phyloP scores from a whole-genome alignment of 1,140 invertebrate genomes.

The Phymastichus coffea region DNA sequence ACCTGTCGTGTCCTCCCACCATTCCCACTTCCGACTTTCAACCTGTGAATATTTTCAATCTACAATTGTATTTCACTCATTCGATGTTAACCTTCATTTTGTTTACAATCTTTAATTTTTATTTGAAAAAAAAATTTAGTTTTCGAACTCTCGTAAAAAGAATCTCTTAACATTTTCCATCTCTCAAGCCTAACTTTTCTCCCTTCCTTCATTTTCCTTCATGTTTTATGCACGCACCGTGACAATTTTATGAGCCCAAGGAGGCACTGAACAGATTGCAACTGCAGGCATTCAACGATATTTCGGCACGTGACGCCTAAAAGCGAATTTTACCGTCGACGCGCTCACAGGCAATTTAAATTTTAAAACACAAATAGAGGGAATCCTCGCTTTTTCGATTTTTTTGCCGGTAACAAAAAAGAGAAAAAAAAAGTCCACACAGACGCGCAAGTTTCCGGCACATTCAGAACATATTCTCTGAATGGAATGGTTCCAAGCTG shows the following conservation, averaged over 20 bases:
- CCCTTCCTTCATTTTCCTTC: too few relatives aligned
- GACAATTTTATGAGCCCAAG: conserved; percentile 47
- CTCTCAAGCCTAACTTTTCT: too few relatives aligned
- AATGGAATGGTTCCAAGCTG: not conserved
- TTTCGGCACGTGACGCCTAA: conserved; percentile 13
- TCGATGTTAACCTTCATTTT: too few relatives aligned
- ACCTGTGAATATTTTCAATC: too few relatives aligned
- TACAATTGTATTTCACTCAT: too few relatives aligned
- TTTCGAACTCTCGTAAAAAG: too few relatives aligned
- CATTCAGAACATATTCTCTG: not conserved
- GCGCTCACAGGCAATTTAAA: conserved; percentile 28
- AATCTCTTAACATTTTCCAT: too few relatives aligned
- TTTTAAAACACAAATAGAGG: conserved; percentile 28
- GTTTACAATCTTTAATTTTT: too few relatives aligned
- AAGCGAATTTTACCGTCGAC: conserved; percentile 22
- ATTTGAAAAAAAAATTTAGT: too few relatives aligned
- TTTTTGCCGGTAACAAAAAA: not conserved
- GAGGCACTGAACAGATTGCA: conserved; percentile 40
- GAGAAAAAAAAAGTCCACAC: not conserved
- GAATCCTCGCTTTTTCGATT: conserved; percentile 11
- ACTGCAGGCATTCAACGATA: conserved; percentile 32
- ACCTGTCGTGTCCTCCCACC: too few relatives aligned
- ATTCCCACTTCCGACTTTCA: too few relatives aligned
- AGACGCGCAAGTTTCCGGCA: not conserved
- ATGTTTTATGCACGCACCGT: conserved; percentile 52